Conservation (phyloP, 1,140 invertebrate genomes). For the Riptortus pedestris region DNA sequence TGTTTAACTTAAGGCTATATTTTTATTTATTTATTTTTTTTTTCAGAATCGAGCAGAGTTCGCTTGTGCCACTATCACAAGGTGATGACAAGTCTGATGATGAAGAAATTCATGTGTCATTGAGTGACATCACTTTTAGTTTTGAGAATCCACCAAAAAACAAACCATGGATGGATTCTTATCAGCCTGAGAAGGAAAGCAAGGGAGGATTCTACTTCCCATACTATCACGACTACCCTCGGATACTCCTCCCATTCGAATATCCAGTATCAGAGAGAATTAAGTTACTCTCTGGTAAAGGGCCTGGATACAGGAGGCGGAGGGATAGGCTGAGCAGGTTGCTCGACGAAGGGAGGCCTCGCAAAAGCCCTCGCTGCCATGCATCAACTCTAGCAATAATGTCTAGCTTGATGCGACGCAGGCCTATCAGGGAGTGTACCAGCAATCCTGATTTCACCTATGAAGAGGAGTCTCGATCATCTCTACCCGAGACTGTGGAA, state of each 20-base stretch:
- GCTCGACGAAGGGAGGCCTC: conserved; percentile 46
- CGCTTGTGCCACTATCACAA: too few species aligned
- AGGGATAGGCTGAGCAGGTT: not conserved
- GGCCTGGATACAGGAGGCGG: conserved; percentile 28
- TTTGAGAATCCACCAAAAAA: conserved; percentile 45
- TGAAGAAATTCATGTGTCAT: not conserved
- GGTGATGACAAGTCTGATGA: conserved; percentile 2
- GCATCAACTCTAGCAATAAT: conserved; percentile 73
- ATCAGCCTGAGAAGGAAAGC: conserved; percentile 58
- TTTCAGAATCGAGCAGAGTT: not conserved
- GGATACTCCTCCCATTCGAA: conserved; percentile 63
- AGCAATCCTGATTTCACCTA: conserved; percentile 15
- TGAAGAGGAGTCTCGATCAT: conserved; percentile 17
- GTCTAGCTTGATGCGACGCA: conserved; percentile 43
- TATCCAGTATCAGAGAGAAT: conserved; percentile 47
- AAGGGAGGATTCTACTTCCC: conserved; percentile 44
- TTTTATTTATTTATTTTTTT: too few species aligned
- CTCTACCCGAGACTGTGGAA: conserved; percentile 20
- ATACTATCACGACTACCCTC: conserved; percentile 39
- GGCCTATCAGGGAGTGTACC: conserved; percentile 16
- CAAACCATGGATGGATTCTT: conserved; percentile 68
- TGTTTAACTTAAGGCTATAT: too few species aligned
- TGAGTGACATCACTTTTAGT: conserved; percentile 30
- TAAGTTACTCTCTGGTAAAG: conserved; percentile 34
- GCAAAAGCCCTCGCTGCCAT: conserved; percentile 75